Evolutionary conservation across 2,113 vertebrate species (phyloP).

Genomic region (Pheucticus melanocephalus): DNA sequence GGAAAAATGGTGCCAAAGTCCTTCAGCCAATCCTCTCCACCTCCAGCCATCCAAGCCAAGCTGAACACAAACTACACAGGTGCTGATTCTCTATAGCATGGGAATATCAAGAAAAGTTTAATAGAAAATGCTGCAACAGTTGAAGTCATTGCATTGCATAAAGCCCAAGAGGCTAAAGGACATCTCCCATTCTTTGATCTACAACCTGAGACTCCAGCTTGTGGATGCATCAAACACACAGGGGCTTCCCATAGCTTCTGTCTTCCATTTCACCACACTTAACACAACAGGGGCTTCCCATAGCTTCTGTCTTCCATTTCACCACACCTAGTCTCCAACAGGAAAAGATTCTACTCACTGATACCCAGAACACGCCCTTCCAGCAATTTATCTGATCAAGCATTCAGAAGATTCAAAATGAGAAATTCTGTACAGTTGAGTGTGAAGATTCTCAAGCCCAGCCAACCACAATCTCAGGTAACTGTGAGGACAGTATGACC

Average conservation of each 20-base stretch:
- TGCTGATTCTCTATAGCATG: neutral
- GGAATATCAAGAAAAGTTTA: neutral
- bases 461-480: neutral
- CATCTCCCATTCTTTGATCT: neutral
- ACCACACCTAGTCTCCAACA: rapidly evolving
- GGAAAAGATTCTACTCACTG: neutral
- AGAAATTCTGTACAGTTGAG: neutral
- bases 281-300: neutral
- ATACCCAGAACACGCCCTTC: neutral
- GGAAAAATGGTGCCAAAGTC: neutral
- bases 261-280: neutral
- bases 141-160: neutral
- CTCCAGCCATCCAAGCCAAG: neutral
- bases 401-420: neutral
- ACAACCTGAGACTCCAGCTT: neutral
- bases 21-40: neutral
- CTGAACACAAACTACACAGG: neutral
- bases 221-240: neutral
- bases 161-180: neutral
- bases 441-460: neutral
- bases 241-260: neutral
- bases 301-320: neutral
- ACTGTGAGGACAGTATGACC: neutral
- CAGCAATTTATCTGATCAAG: neutral
- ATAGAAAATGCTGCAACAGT: neutral